These are phyloP conservation scores for Platycheirus albimanus DNA, from an alignment of 2,888 invertebrate species.

Conservation along the genomic window DNA sequence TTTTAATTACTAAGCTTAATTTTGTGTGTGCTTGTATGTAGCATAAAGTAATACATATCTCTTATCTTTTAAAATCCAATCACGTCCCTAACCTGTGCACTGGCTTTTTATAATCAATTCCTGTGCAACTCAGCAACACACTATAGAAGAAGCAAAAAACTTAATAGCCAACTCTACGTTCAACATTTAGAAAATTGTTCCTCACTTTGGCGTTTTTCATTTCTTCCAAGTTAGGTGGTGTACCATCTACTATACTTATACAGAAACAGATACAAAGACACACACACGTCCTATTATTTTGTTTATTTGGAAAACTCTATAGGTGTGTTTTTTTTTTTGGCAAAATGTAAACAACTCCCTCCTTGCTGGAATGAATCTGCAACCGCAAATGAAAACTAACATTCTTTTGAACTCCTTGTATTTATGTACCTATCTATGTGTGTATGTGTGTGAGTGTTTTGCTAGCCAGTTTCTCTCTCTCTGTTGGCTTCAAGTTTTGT, in stretches of 20 bases:
- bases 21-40: no score
- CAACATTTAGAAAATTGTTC: slow-evolving; percentile 39
- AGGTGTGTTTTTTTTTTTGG: slow-evolving; percentile 6
- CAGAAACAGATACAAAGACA: not conserved
- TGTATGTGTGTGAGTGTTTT: not conserved
- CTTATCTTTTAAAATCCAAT: slow-evolving; percentile 25
- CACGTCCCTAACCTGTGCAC: slow-evolving; percentile 11
- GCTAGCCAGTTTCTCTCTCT: slow-evolving; percentile 7
- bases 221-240: slow-evolving; percentile 12
- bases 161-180: slow-evolving; percentile 57
- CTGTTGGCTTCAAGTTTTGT: slow-evolving; percentile 44
- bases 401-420: slow-evolving; percentile 29
- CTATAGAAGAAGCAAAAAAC: slow-evolving; percentile 7
- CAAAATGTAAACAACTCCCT: slow-evolving; percentile 37
- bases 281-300: not conserved
- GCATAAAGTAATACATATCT: no score
- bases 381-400: slow-evolving; percentile 68
- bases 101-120: slow-evolving; percentile 49
- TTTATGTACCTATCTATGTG: not conserved
- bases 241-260: no score
- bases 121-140: slow-evolving; percentile 8
- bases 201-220: slow-evolving; percentile 25
- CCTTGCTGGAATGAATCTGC: slow-evolving; percentile 38
- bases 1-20: no score
- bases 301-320: slow-evolving; percentile 6